Evolutionary conservation across 2,888 invertebrate genomes (phyloP).

Genomic region (Lochmaea capreae): DNA sequence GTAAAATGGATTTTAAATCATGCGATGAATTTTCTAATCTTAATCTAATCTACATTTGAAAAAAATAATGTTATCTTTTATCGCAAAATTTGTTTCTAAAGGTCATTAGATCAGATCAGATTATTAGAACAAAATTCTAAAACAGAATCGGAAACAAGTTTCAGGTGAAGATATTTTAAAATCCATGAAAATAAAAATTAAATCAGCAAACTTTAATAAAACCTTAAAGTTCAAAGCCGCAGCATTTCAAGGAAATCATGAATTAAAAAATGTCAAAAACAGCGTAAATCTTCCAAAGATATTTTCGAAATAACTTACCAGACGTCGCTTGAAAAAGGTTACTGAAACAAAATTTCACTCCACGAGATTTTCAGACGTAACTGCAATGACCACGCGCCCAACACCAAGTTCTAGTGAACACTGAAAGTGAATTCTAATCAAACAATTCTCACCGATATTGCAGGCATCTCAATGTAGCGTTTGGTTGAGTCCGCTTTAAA

Average conservation of each 20-base stretch:
- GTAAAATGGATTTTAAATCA: no score
- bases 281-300: background rate
- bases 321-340: background rate
- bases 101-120: no score
- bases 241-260: background rate
- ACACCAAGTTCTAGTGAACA: slow-evolving; percentile 3
- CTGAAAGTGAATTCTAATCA: slow-evolving; percentile 16
- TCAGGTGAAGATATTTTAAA: no score
- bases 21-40: no score
- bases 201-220: background rate
- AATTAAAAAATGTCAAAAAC: background rate
- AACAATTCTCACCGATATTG: slow-evolving; percentile 13
- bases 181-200: no score
- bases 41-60: no score
- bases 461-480: slow-evolving; percentile 8
- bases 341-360: slow-evolving; percentile 9
- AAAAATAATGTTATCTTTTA: no score
- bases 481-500: slow-evolving; percentile 2
- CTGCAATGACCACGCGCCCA: background rate
- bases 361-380: slow-evolving; percentile 6
- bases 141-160: no score
- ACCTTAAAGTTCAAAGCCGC: background rate
- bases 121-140: no score
- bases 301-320: slow-evolving; percentile 7
- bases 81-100: no score